Percentiles rank a stretch among this genome's conserved stretches.
Conservation (phyloP, 1,140 invertebrate genomes). For the Anoplophora glabripennis region DNA sequence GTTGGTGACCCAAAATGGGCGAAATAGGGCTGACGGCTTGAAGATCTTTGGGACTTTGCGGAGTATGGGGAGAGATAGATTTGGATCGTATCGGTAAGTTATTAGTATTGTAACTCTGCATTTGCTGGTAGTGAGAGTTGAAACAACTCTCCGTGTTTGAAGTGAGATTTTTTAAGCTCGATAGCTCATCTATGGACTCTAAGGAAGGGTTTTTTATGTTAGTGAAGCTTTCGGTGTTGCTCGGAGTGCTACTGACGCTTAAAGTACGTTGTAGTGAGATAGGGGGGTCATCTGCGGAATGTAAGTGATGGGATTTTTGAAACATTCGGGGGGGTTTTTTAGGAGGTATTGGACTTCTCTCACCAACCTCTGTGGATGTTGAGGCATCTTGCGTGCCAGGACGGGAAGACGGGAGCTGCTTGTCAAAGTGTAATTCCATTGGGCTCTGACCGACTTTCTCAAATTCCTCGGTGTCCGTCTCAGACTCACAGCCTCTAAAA, state of each 20-base stretch:
- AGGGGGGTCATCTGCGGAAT: conserved; percentile 16
- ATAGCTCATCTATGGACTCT: conserved; percentile 45
- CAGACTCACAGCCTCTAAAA: conserved; percentile 68
- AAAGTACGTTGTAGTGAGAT: conserved; percentile 32
- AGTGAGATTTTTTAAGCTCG: conserved; percentile 40
- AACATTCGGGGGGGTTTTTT: conserved; percentile 48
- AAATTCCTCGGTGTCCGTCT: conserved; percentile 80
- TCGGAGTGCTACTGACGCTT: conserved; percentile 29
- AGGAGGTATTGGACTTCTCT: conserved; percentile 36
- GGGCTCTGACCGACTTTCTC: conserved; percentile 70
- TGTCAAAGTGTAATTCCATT: conserved; percentile 51
- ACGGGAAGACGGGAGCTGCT: conserved; percentile 29
- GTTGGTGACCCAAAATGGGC: conserved; percentile 40
- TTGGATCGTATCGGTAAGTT: conserved; percentile 38
- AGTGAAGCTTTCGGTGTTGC: conserved; percentile 44
- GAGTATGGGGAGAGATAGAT: conserved; percentile 39
- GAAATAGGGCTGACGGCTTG: conserved; percentile 37
- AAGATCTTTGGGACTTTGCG: conserved; percentile 38
- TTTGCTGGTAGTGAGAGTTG: conserved; percentile 44
- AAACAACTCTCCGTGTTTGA: conserved; percentile 43
- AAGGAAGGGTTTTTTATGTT: conserved; percentile 46
- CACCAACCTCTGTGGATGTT: conserved; percentile 37
- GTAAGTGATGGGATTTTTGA: conserved; percentile 31
- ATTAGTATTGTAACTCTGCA: conserved; percentile 19
- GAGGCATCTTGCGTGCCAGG: conserved; percentile 43